Evolutionary conservation across 2,888 invertebrate species (phyloP), one percentile per base, ranked within the genome.

Genomic region (Eumerus sabulonum): DNA sequence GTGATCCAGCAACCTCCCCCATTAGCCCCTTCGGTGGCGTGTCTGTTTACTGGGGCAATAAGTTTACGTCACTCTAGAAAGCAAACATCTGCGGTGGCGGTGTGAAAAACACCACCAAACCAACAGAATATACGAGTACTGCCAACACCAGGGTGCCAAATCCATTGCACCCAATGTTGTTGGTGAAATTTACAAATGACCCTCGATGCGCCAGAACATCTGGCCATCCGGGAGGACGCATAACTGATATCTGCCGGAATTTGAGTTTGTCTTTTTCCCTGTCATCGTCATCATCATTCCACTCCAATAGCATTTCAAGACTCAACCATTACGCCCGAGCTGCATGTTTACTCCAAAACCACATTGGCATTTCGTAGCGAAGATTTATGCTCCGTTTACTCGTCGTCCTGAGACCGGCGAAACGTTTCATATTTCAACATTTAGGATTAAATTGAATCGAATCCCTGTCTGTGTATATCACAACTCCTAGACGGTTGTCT

Each of bases 381-480:
- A 44, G 72, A 77, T 72, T 77, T 62, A 72, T 72, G 57, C 47
- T 40, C 18, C 53, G 47, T 40, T 54, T 47, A 42, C 27, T 54
- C 51, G 14, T 16, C 9, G n/a, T n/a, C n/a, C n/a, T n/a, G n/a
- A n/a, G n/a, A n/a, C 2, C 16, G 35, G 36, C 9, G 62, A 72
- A 53, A 57, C 53, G 57, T 71, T 57, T 72, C 57, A 57, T 63
- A 72, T 66, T 63, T 63, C 63, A 59, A 53, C 48, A 73, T 77
- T 67, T 36, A 14, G 57, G 67, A 72, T 68, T 73, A 63, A 68
- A 73, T 68, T 59, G 73, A 63, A 73, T 68, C 53, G 73, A 63
- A 67, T 77, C 62, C 62, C 18, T 36, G 50, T 60, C 13, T 36
- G 16, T 50, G 36, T 27, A 60, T 12, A 36, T 38, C 18, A 17